Conservation (phyloP, 2,888 invertebrate species). For the Adelphocoris suturalis region DNA sequence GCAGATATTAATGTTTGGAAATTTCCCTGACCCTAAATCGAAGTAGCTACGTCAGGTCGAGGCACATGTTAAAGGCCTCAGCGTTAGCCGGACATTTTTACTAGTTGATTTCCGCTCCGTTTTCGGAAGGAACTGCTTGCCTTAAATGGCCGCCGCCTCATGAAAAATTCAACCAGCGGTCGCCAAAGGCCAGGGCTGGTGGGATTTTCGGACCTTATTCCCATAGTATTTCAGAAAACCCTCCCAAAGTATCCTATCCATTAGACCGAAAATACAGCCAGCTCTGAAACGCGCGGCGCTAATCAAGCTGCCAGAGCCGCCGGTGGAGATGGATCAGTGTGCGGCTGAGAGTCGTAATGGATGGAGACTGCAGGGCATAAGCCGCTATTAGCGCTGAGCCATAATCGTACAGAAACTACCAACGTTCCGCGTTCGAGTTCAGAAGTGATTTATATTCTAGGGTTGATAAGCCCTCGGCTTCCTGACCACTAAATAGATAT, state of each 20-base stretch:
- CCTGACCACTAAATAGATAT: not conserved
- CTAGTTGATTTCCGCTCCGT: constrained; percentile 4
- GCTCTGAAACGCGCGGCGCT: not conserved
- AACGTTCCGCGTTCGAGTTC: not conserved
- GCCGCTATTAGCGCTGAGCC: constrained; percentile 18
- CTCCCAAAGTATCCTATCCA: not conserved
- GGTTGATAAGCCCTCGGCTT: not conserved
- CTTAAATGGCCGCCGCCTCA: not conserved
- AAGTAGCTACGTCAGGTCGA: too few relatives aligned
- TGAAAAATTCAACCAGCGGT: constrained; percentile 20
- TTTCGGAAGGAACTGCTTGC: not conserved
- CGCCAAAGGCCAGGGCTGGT: constrained; percentile 3
- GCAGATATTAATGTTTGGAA: too few relatives aligned
- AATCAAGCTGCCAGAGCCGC: constrained; percentile 24
- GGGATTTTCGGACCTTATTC: constrained; percentile 17
- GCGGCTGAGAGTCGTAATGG: constrained; percentile 19
- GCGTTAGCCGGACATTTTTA: constrained; percentile 2
- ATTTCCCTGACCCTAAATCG: too few relatives aligned
- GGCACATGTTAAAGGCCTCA: not conserved
- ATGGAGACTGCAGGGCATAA: constrained; percentile 35
- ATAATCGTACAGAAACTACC: constrained; percentile 17
- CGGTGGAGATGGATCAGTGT: constrained; percentile 28
- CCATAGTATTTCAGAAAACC: constrained; percentile 21
- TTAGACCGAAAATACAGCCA: not conserved
- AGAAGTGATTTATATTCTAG: not conserved